Evolutionary conservation across 35 echinoderm and acorn worm species (phyloP).

Genomic region (Chiridota heheva): DNA sequence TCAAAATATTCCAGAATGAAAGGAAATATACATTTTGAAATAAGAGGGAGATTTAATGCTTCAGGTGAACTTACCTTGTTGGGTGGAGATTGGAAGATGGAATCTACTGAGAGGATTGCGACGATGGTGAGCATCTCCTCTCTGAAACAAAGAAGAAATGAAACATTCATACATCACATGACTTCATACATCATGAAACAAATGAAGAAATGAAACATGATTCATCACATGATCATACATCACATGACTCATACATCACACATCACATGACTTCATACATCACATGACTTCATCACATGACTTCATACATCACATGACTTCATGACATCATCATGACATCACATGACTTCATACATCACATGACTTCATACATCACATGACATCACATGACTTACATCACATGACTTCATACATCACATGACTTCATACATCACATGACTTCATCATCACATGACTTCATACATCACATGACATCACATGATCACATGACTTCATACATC

Average conservation of each 20-base stretch:
- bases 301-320: too few relatives aligned
- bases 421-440: too few relatives aligned
- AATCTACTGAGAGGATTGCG: conserved; percentile 82
- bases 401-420: too few relatives aligned
- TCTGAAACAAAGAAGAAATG: conserved; percentile 22
- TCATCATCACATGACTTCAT: too few relatives aligned
- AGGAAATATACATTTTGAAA: background rate
- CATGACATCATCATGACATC: too few relatives aligned
- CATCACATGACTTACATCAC: too few relatives aligned
- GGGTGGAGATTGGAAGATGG: conserved; percentile 59
- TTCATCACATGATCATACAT: background rate
- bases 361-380: too few relatives aligned
- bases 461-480: too few relatives aligned
- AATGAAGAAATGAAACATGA: background rate
- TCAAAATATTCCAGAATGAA: background rate
- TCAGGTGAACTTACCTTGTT: conserved; percentile 66
- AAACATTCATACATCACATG: background rate
- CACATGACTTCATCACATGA: too few relatives aligned
- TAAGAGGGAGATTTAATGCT: too few relatives aligned
- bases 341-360: too few relatives aligned
- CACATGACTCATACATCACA: background rate
- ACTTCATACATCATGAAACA: background rate
- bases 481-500: too few relatives aligned
- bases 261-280: background rate
- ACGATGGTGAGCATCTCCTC: conserved; percentile 90